These are phyloP conservation scores for Drosophila macrospina DNA, from an alignment of 2,888 invertebrate genomes.

Conservation along the genomic window DNA sequence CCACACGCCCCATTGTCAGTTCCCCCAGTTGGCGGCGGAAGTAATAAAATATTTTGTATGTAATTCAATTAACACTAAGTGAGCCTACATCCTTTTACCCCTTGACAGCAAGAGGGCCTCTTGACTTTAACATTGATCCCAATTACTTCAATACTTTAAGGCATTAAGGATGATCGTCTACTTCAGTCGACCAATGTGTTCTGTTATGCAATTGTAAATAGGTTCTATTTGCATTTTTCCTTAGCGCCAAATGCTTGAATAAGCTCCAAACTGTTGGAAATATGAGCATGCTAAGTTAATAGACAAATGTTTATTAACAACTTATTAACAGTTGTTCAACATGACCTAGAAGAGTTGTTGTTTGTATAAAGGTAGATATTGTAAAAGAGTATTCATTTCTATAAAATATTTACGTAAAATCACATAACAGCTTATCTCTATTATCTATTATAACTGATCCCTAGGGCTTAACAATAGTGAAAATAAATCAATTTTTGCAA, in stretches of 20 bases:
- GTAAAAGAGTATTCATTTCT: neutral
- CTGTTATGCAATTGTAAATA: neutral
- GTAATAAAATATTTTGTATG: conserved; percentile 32
- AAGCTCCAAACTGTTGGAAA: neutral
- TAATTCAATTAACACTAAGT: conserved; percentile 67
- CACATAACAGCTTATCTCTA: neutral
- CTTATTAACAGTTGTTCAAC: neutral
- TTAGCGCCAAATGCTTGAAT: neutral
- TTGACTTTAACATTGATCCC: conserved; percentile 15
- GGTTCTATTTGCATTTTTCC: conserved; percentile 3
- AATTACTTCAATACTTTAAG: conserved; percentile 17
- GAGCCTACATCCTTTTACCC: neutral
- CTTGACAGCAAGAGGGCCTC: conserved; percentile 7
- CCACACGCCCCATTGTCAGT: conserved; percentile 23
- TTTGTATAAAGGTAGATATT: neutral
- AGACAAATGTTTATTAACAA: neutral
- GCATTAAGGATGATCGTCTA: neutral
- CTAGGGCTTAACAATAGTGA: neutral
- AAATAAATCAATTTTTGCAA: too few relatives aligned
- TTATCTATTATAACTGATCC: neutral
- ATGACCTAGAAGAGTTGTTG: conserved; percentile 1
- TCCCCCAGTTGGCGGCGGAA: conserved; percentile 15
- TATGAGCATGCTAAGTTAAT: neutral
- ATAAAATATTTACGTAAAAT: neutral
- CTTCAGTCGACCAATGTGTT: neutral